Evolutionary conservation across 2,888 invertebrate species (phyloP).

Genomic region (Hybos culiciformis): DNA sequence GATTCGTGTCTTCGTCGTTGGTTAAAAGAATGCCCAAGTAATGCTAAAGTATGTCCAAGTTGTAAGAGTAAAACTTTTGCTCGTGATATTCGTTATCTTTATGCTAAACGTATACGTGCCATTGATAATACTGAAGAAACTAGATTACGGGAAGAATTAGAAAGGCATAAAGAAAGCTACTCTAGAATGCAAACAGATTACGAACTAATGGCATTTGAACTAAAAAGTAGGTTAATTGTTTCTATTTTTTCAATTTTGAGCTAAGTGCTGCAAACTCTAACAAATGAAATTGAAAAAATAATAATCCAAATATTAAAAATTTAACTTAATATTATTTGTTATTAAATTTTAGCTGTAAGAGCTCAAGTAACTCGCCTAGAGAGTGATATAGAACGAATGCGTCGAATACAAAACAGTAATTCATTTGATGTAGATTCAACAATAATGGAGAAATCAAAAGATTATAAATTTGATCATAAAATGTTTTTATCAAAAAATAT

Average conservation of each 20-base stretch:
- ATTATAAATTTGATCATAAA: slow-evolving; percentile 18
- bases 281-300: too few relatives aligned
- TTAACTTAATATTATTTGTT: too few relatives aligned
- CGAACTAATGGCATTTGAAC: slow-evolving; percentile 29
- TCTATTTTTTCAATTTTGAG: too few relatives aligned
- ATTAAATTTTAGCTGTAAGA: too few relatives aligned
- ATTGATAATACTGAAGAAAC: slow-evolving; percentile 68
- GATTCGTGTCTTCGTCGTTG: slow-evolving; percentile 47
- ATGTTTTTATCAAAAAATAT: slow-evolving; percentile 47
- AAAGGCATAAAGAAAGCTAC: slow-evolving; percentile 42
- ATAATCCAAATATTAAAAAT: too few relatives aligned
- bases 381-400: slow-evolving; percentile 5
- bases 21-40: slow-evolving; percentile 25
- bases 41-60: slow-evolving; percentile 58
- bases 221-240: too few relatives aligned
- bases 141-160: slow-evolving; percentile 46
- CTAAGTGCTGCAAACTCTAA: too few relatives aligned
- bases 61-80: slow-evolving; percentile 62
- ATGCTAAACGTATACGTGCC: slow-evolving; percentile 60
- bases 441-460: neutral
- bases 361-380: slow-evolving; percentile 6
- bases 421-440: neutral
- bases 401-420: neutral
- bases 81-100: slow-evolving; percentile 63
- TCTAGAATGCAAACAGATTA: slow-evolving; percentile 45